Evolutionary conservation across 2,797 vertebrate species (phyloP), one percentile per base, ranked within the genome.

Genomic region (Rhinella marina): DNA sequence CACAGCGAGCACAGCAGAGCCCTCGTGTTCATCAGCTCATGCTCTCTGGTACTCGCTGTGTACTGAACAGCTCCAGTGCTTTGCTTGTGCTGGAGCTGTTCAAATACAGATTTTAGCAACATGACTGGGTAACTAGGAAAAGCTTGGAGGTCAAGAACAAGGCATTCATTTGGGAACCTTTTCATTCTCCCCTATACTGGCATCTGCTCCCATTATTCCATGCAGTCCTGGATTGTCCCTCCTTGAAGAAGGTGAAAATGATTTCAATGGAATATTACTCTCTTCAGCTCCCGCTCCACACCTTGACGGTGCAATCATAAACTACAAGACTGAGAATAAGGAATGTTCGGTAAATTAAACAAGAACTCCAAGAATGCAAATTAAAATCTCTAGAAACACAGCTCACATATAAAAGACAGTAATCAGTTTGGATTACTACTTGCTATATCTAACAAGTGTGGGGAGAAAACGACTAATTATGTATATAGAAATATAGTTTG

Each of bases 401-500:
- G 25, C 9, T 41, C 19, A 32, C 14, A 73, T 23, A 50, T 73
- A 48, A 48, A 73, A 73, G 14, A 19, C 32, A 52, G 41, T 14
- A 76, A 76, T 50, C 21, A 52, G 50, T 75, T 23, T 50, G 41
- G 23, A 48, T 48, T 48, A 75, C 72, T 75, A n/a, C 72, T 75
- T 75, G 72, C 12, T 48, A 50, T 16, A 76, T 50, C 10, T n/a
- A 23, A 11, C 48, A 50, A 72, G 21, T 72, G 14, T 50, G 17
- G 27, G 52, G 48, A 29, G 75, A 27, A 54, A 54, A 23, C 23
- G 16, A 25, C 75, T 25, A 23, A 57, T 41, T 80, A 12, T 80
- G 29, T 41, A 41, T 17, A 41, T 73, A 21, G 56, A 70, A 70
- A 84, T 85, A 29, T 14, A 86, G 9, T 29, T n/a, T 66, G 62